phyloP scores from a whole-genome alignment of 1,140 invertebrate species.

The Contarinia nasturtii region DNA sequence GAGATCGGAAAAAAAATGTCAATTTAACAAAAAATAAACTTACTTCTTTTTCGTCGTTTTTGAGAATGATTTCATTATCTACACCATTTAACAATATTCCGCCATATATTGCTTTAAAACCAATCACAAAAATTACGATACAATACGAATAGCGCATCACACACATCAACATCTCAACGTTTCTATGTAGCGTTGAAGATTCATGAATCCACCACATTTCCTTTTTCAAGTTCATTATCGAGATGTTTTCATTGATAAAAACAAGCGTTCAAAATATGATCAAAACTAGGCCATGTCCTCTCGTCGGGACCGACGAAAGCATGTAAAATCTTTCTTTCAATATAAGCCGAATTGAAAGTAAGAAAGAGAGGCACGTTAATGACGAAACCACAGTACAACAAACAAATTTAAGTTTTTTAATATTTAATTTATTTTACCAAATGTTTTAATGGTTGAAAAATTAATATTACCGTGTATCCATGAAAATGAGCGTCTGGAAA shows the following conservation, averaged over 20 bases:
- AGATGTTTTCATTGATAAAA: conserved; percentile 69
- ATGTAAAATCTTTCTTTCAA: conserved; percentile 59
- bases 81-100: too few species aligned
- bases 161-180: conserved; percentile 68
- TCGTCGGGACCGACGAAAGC: conserved; percentile 71
- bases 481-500: conserved; percentile 49
- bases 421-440: neutral
- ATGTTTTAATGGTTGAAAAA: neutral
- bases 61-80: too few species aligned
- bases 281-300: conserved; percentile 76
- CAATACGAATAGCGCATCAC: conserved; percentile 39
- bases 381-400: conserved; percentile 46
- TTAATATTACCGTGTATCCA: conserved; percentile 54
- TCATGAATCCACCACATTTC: conserved; percentile 72
- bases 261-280: conserved; percentile 78
- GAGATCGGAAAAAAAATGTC: neutral
- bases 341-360: conserved; percentile 55
- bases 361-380: conserved; percentile 48
- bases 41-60: too few species aligned
- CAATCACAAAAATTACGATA: too few species aligned
- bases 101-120: too few species aligned
- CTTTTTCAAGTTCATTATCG: conserved; percentile 68
- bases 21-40: conserved; percentile 4
- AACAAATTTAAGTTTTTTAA: conserved; percentile 7
- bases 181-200: conserved; percentile 49